Evolutionary conservation across 2,888 invertebrate genomes (phyloP).

Genomic region (Erebia palarica): DNA sequence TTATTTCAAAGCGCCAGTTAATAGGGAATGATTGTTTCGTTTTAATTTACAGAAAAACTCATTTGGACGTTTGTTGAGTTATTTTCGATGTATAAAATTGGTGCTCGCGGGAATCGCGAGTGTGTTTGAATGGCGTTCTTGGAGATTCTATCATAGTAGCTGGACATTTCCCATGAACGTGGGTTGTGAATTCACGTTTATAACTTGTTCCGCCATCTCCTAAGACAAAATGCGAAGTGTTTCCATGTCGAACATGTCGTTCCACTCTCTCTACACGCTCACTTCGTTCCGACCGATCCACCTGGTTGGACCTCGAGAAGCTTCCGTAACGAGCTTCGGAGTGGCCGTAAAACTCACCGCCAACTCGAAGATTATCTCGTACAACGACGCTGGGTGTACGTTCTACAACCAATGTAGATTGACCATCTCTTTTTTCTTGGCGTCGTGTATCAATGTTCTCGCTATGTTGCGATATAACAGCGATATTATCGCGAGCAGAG

Average conservation of each 20-base stretch:
- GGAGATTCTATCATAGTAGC: constrained; percentile 89
- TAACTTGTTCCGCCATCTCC: constrained; percentile 88
- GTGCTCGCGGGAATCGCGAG: constrained; percentile 91
- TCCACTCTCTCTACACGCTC: constrained; percentile 83
- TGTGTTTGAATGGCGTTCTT: constrained; percentile 90
- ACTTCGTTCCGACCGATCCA: constrained; percentile 64
- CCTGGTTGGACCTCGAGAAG: constrained; percentile 79
- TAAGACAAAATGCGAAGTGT: constrained; percentile 88
- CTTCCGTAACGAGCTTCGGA: constrained; percentile 88
- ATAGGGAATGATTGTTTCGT: constrained; percentile 54
- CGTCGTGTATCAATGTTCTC: constrained; percentile 67
- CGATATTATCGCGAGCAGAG: constrained; percentile 82
- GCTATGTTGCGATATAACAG: constrained; percentile 76
- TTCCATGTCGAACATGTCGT: constrained; percentile 84
- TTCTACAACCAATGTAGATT: constrained; percentile 80
- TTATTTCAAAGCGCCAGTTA: constrained; percentile 48
- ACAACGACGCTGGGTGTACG: constrained; percentile 84
- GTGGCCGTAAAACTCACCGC: constrained; percentile 88
- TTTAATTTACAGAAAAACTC: constrained; percentile 36
- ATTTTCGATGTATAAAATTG: constrained; percentile 90
- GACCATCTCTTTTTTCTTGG: constrained; percentile 76
- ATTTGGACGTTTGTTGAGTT: constrained; percentile 57
- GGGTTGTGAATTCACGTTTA: constrained; percentile 88
- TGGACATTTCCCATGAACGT: constrained; percentile 89
- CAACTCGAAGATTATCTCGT: constrained; percentile 87